phyloP scores from a whole-genome alignment of 1,140 invertebrate species.

The Drosophila kurseongensis region DNA sequence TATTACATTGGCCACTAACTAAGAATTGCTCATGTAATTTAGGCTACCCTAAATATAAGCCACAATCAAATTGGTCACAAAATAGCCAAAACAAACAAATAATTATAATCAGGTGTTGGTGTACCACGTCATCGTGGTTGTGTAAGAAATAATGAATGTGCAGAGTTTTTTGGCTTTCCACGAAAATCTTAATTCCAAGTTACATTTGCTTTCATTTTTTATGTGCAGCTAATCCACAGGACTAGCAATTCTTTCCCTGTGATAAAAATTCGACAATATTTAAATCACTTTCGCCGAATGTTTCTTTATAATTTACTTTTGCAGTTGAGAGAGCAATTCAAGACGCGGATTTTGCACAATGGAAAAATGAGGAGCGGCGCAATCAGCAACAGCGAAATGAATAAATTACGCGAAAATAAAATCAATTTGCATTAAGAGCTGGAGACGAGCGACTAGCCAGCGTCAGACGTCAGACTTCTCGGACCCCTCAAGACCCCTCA shows the following conservation, averaged over 20 bases:
- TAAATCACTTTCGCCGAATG: slow-evolving; percentile 18
- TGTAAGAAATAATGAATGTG: slow-evolving; percentile 21
- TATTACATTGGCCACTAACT: slow-evolving; percentile 2
- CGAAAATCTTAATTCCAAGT: slow-evolving; percentile 4
- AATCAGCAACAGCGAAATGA: slow-evolving; percentile 52
- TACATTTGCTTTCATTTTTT: neutral
- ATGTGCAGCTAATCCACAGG: neutral
- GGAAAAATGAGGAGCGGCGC: slow-evolving; percentile 42
- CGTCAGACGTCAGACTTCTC: neutral
- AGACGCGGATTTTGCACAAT: slow-evolving; percentile 38
- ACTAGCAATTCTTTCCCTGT: neutral
- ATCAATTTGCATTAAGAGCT: slow-evolving; percentile 60
- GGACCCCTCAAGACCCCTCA: slow-evolving; percentile 4
- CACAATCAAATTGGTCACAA: slow-evolving; percentile 8
- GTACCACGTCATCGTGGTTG: slow-evolving; percentile 12
- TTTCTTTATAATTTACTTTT: slow-evolving; percentile 39
- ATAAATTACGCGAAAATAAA: slow-evolving; percentile 61
- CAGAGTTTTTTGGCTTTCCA: neutral
- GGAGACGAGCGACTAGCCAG: slow-evolving; percentile 21
- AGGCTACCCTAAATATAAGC: neutral
- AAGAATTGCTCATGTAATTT: slow-evolving; percentile 2
- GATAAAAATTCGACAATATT: slow-evolving; percentile 1
- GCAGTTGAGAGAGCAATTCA: slow-evolving; percentile 21
- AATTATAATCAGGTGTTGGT: slow-evolving; percentile 3
- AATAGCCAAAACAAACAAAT: neutral